These are phyloP conservation scores for Sebastes trivittatus DNA, from an alignment of 2,797 vertebrate species.

Conservation along the genomic window DNA sequence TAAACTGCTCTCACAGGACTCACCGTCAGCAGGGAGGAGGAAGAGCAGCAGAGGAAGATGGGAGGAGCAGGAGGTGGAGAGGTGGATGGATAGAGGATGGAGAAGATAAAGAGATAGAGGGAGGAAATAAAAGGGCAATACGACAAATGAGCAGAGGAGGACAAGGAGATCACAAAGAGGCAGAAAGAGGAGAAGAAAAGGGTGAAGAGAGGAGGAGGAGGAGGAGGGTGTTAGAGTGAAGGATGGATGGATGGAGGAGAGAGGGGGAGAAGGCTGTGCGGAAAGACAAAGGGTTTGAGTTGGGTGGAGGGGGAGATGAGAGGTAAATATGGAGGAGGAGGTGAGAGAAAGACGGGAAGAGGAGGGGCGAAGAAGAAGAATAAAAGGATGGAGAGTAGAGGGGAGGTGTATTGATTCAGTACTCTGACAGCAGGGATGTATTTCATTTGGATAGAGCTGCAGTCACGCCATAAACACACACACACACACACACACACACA, in stretches of 20 bases:
- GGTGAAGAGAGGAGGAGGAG: not conserved
- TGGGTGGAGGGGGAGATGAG: not conserved
- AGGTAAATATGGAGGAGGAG: not conserved
- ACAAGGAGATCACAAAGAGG: not conserved
- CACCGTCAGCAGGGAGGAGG: not conserved
- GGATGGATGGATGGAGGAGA: not conserved
- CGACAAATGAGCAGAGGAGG: not conserved
- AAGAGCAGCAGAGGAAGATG: not conserved
- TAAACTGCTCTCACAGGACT: constrained; percentile 55
- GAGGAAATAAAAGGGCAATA: not conserved
- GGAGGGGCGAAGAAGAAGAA: not conserved
- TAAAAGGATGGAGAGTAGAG: constrained; percentile 1
- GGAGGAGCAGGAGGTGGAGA: not conserved
- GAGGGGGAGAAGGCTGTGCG: not conserved
- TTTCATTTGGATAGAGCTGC: constrained; percentile 32
- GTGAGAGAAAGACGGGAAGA: not conserved
- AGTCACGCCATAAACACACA: constrained; percentile 1
- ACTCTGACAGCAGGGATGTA: constrained; percentile 30
- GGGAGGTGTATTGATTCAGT: constrained; percentile 35
- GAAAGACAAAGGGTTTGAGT: not conserved
- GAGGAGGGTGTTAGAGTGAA: not conserved
- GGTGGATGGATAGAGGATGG: not conserved
- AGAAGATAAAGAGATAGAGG: not conserved
- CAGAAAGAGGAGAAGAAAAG: not conserved
- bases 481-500: not conserved